These are phyloP conservation scores for Tethya wilhelma DNA, from an alignment of 37 sponge, comb jelly and placozoan species.

Conservation along the genomic window DNA sequence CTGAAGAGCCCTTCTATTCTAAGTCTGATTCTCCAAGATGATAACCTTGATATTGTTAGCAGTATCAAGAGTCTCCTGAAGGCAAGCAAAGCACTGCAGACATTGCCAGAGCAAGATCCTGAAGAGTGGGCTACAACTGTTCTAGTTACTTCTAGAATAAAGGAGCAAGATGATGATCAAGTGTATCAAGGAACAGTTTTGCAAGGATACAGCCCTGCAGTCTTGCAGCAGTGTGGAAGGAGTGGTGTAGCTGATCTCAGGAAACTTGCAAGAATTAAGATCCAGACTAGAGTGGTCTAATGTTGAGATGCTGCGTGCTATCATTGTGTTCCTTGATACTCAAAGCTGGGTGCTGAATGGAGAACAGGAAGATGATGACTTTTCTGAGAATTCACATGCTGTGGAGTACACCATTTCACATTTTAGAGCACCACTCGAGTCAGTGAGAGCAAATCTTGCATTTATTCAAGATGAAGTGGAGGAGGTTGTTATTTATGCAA, in stretches of 20 bases:
- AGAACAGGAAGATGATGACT: too few relatives aligned
- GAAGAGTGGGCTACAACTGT: slow-evolving; percentile 11
- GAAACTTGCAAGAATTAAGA: slow-evolving; percentile 29
- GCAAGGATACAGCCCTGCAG: background rate
- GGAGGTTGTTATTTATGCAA: background rate
- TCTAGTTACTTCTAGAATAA: slow-evolving; percentile 15
- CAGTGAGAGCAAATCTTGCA: background rate
- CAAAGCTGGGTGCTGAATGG: too few relatives aligned
- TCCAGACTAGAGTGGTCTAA: slow-evolving; percentile 58
- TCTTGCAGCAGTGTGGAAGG: background rate
- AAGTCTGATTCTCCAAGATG: too few relatives aligned
- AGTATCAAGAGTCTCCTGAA: slow-evolving; percentile 21
- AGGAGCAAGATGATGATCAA: slow-evolving; percentile 16
- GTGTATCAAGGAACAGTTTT: slow-evolving; percentile 12
- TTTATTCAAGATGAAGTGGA: slow-evolving; percentile 5
- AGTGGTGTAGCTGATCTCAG: slow-evolving; percentile 33
- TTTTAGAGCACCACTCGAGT: background rate
- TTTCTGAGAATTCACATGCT: background rate
- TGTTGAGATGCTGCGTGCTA: slow-evolving; percentile 34
- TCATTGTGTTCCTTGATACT: slow-evolving; percentile 24
- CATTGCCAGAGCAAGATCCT: slow-evolving; percentile 15
- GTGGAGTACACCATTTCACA: background rate
- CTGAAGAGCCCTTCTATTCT: slow-evolving; percentile 21
- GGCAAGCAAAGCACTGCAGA: background rate
- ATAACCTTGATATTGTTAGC: background rate